Evolutionary conservation across 2,113 vertebrate genomes (phyloP).

Genomic region (Xiphophorus hellerii): DNA sequence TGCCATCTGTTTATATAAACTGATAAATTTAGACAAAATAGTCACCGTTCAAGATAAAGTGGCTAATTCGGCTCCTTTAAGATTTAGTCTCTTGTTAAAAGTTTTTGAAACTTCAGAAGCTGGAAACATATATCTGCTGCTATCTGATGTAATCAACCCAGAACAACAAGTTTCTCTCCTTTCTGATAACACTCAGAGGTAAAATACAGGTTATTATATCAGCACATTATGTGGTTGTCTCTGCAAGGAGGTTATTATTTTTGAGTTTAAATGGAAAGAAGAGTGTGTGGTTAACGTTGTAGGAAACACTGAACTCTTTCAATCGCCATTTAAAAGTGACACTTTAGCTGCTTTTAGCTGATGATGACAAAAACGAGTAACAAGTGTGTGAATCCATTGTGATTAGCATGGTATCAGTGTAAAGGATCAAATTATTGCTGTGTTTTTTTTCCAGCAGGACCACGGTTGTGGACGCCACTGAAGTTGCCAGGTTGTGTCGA

Average conservation of each 20-base stretch:
- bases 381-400: background rate
- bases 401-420: background rate
- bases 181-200: conserved; percentile 31
- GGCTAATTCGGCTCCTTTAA: background rate
- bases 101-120: conserved; percentile 5
- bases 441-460: conserved; percentile 42
- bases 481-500: conserved; percentile 24
- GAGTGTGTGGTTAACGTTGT: background rate
- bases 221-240: background rate
- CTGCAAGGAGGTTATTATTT: background rate
- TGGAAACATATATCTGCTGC: conserved; percentile 12
- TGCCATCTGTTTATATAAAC: background rate
- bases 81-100: conserved; percentile 5
- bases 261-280: background rate
- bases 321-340: no score
- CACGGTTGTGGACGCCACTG: conserved; percentile 28
- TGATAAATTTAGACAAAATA: background rate
- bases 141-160: conserved; percentile 51
- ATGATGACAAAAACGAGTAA: background rate
- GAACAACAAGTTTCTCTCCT: conserved; percentile 41
- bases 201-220: conserved; percentile 9
- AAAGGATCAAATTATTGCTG: background rate
- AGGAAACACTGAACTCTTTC: background rate
- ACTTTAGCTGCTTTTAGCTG: background rate
- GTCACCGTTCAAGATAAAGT: background rate